Base-by-base conservation (phyloP, 2,797 vertebrate species). In the Pipistrellus pipistrellus region DNA sequence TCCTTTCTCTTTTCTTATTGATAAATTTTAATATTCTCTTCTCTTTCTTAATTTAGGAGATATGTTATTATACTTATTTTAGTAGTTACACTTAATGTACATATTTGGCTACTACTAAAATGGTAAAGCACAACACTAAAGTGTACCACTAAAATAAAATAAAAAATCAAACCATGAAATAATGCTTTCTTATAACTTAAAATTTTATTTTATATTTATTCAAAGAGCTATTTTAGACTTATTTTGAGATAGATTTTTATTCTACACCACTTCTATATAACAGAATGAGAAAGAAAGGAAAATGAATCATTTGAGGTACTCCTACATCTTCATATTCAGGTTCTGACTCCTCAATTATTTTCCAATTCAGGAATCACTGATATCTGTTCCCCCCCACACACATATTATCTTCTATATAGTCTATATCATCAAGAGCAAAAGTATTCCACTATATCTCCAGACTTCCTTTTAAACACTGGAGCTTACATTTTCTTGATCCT, bases 291-390 rank as follows among this genome's bases (percentile, higher is more conserved):
- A 81, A 20, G 21, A 87, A 69, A 83, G 44, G 62, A 91, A 83
- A 91, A 87, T 81, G 15, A 68, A 81, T 11, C 23, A 17, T 87
- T 12, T n/a, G 66, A 78, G 12, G 71, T 71, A 90, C 27, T 84
- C 72, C 13, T n/a, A 8, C 64, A 55, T 72, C 30, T 53, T 66
- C 55, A 66, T 44, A 81, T 57, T 81, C n/a, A 51, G 57, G 68
- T 90, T 86, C 30, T 80, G 46, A 85, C 8, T 25, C 64, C 53
- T 72, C 82, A 86, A 68, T 85, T 86, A 85, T 25, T 75, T 92
- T 68, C 68, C 35, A 72, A 51, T 15, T 81, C 14, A 75, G 41
- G 17, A 68, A 57, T 18, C 62, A 51, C 32, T 41, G 41, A 59
- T 15, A 10, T 84, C 44, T 85, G 30, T 44, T 82, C 81, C 21